Evolutionary conservation across 1,140 invertebrate species (phyloP), one percentile per base, ranked within the genome.

Genomic region (Muscidifurax raptorellus): DNA sequence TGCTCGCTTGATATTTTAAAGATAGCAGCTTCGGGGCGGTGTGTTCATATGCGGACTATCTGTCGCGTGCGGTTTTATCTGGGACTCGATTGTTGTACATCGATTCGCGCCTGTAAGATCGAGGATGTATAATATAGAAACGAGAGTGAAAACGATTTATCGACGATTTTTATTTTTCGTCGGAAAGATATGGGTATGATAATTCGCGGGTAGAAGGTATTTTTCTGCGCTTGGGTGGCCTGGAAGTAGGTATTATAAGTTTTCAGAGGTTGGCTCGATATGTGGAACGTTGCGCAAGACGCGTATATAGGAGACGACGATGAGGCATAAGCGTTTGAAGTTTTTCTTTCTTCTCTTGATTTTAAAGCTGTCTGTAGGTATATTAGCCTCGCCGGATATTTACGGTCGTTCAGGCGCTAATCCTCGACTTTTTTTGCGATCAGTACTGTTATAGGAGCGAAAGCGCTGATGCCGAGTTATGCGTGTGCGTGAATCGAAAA

Each of bases 61-160:
- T 80, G 36, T 71, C 18, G 28, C 47, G 47, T 28, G n/a, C n/a
- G 18, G 71, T 6, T 32, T 82, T 76, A 76, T 76, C 80, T 40
- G 52, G 12, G 1, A 18, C 6, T 22, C 80, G 32, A 82, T 82
- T 82, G 80, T 82, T 76, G 75, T 66, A 36, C 66, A 72, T 72
- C 59, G 77, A 79, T 44, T n/a, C 4, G 64, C 22, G 12, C 2
- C 1, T 22, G 3, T 18, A 32, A 32, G 30, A 52, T 52, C 64
- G 64, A 66, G 64, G 32, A 67, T 25, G 27, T 67, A 30, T 71
- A n/a, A n/a, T 71, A 47, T 27, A 30, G 44, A 27, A 69, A 69
- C n/a, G 47, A 27, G 80, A 71, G 30, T 18, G 25, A 28, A 59
- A 40, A 27, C 67, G 66, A 79, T 79, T 79, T 69, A 80, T 72